Evolutionary conservation across 2,888 invertebrate species (phyloP).

Genomic region (Ctena decussata): DNA sequence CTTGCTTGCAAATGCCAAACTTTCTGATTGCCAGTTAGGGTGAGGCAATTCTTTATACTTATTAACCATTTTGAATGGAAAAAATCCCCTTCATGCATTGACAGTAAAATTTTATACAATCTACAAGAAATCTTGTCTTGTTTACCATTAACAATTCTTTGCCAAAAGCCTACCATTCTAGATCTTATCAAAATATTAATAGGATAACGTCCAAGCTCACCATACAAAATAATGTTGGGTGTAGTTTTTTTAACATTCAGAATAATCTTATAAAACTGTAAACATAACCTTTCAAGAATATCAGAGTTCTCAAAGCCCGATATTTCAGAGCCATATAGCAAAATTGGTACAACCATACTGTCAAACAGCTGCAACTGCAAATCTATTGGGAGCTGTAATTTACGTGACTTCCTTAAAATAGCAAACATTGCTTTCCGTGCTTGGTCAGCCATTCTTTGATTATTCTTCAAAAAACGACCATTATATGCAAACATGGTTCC

Average conservation of each 20-base stretch:
- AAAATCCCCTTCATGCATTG: background rate
- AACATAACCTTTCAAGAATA: background rate
- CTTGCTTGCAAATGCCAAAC: background rate
- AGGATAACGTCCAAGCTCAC: background rate
- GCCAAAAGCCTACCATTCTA: slow-evolving; percentile 1
- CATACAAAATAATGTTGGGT: slow-evolving; percentile 16
- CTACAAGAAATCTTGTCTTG: slow-evolving; percentile 8
- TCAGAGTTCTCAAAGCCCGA: background rate
- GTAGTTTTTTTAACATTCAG: slow-evolving; percentile 14
- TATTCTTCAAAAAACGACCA: slow-evolving; percentile 18
- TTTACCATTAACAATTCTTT: background rate
- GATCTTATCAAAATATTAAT: background rate
- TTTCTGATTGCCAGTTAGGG: background rate
- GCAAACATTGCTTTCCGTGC: slow-evolving; percentile 31
- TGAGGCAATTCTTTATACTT: background rate
- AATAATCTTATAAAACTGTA: background rate
- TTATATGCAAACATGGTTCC: background rate
- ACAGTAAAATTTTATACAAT: background rate
- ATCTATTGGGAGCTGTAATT: background rate
- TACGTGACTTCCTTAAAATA: slow-evolving; percentile 12
- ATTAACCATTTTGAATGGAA: background rate
- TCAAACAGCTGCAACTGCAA: background rate
- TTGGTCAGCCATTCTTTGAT: background rate
- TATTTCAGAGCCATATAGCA: slow-evolving; percentile 1
- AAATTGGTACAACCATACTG: background rate